These are phyloP conservation scores for Selene dorsalis DNA, from an alignment of 2,797 vertebrate species.

Conservation along the genomic window DNA sequence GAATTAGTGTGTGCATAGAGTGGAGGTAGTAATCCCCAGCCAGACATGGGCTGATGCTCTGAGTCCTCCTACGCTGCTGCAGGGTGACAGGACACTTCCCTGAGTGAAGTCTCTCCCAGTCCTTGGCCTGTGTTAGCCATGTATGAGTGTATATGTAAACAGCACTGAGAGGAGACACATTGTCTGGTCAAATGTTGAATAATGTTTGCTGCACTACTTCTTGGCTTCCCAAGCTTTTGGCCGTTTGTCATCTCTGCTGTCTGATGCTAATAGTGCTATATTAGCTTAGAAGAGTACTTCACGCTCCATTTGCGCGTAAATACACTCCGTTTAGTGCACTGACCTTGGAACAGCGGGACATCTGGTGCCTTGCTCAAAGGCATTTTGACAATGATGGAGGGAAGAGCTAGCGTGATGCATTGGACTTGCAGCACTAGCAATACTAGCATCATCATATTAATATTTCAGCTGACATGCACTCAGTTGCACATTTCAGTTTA, in stretches of 20 bases:
- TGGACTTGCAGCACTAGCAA: slow-evolving; percentile 7
- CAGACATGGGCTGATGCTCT: slow-evolving; percentile 63
- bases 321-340: slow-evolving; percentile 41
- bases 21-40: slow-evolving; percentile 77
- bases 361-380: slow-evolving; percentile 70
- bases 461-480: slow-evolving; percentile 44
- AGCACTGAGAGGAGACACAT: slow-evolving; percentile 19
- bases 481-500: slow-evolving; percentile 38
- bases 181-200: slow-evolving; percentile 42
- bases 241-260: slow-evolving; percentile 35
- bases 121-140: slow-evolving; percentile 32
- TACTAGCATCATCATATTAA: slow-evolving; percentile 20
- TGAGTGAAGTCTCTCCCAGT: slow-evolving; percentile 38
- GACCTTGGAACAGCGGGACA: slow-evolving; percentile 58
- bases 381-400: slow-evolving; percentile 43
- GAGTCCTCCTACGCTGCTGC: slow-evolving; percentile 71
- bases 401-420: slow-evolving; percentile 29
- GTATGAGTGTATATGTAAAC: slow-evolving; percentile 35
- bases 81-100: slow-evolving; percentile 47
- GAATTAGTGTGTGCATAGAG: slow-evolving; percentile 68
- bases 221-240: slow-evolving; percentile 30
- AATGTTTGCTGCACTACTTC: slow-evolving; percentile 26
- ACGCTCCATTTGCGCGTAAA: slow-evolving; percentile 60
- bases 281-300: slow-evolving; percentile 42
- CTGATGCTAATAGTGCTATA: slow-evolving; percentile 32